phyloP scores from a whole-genome alignment of 2,113 vertebrate species.

The Cryptoleucopteryx plumbea region DNA sequence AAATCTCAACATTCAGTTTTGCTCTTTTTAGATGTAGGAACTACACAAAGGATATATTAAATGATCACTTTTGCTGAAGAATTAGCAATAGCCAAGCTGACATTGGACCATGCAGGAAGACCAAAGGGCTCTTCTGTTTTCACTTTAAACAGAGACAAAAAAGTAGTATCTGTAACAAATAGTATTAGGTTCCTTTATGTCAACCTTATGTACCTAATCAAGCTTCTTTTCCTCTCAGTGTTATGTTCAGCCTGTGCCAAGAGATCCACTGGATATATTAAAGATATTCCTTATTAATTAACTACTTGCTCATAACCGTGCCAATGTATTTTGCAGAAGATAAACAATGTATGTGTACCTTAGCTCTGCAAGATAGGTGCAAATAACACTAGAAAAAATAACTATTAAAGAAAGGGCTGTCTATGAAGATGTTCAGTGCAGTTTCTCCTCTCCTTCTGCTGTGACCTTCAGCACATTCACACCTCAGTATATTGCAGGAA shows the following conservation, averaged over 20 bases:
- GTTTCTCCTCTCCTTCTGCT: neutral
- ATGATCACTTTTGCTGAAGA: neutral
- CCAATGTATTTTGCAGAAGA: neutral
- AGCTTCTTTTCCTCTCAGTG: slow-evolving; percentile 73
- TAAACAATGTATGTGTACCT: neutral
- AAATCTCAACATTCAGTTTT: neutral
- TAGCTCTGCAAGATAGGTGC: neutral
- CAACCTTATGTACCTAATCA: slow-evolving; percentile 26
- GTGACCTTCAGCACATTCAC: neutral
- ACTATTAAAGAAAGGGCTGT: neutral
- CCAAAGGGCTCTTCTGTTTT: neutral
- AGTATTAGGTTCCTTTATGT: neutral
- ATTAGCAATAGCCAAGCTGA: neutral
- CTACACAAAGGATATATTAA: neutral
- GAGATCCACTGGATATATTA: neutral
- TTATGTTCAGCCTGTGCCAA: slow-evolving; percentile 60
- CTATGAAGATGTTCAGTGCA: neutral
- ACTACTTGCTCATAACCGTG: neutral
- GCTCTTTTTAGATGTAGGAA: neutral
- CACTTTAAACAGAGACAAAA: neutral
- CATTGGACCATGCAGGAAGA: neutral
- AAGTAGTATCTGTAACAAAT: neutral
- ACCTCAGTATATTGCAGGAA: neutral
- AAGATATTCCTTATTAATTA: neutral
- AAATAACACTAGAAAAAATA: neutral